phyloP scores from a whole-genome alignment of 2,888 invertebrate species.

The Nematopogon swammerdamellus region DNA sequence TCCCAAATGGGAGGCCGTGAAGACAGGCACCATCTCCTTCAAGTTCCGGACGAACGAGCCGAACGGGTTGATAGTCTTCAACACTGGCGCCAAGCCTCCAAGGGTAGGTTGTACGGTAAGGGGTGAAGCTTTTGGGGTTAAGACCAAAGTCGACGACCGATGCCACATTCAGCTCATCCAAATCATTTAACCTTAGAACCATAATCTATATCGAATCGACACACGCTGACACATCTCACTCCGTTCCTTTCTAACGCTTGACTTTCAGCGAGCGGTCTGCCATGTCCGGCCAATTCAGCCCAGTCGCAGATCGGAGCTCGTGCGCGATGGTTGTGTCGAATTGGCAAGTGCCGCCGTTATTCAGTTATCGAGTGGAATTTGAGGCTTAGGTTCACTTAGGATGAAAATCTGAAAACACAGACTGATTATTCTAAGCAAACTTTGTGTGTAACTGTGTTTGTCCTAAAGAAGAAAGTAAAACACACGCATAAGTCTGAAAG shows the following conservation, averaged over 20 bases:
- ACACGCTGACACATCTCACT: neutral
- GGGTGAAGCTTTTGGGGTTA: constrained; percentile 56
- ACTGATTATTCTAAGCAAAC: too few species aligned
- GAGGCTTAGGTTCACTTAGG: too few species aligned
- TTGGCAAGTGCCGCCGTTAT: too few species aligned
- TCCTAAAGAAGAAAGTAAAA: too few species aligned
- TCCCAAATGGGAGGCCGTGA: constrained; percentile 89
- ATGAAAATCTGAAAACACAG: too few species aligned
- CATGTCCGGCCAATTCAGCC: too few species aligned
- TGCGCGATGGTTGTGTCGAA: too few species aligned
- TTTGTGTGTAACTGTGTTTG: too few species aligned
- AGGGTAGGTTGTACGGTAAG: constrained; percentile 68
- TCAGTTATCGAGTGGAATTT: too few species aligned
- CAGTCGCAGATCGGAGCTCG: too few species aligned
- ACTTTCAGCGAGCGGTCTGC: too few species aligned
- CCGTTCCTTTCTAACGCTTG: neutral
- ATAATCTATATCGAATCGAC: neutral
- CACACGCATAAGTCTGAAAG: too few species aligned
- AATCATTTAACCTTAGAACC: neutral
- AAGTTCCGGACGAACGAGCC: constrained; percentile 95
- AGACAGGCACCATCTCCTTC: constrained; percentile 86
- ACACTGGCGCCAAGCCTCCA: constrained; percentile 76
- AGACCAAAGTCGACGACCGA: constrained; percentile 4
- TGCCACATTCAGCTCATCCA: neutral
- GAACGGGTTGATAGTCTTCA: constrained; percentile 91